Evolutionary conservation across 2,113 vertebrate species (phyloP).

Genomic region (Ptilorrhoa leucosticta): DNA sequence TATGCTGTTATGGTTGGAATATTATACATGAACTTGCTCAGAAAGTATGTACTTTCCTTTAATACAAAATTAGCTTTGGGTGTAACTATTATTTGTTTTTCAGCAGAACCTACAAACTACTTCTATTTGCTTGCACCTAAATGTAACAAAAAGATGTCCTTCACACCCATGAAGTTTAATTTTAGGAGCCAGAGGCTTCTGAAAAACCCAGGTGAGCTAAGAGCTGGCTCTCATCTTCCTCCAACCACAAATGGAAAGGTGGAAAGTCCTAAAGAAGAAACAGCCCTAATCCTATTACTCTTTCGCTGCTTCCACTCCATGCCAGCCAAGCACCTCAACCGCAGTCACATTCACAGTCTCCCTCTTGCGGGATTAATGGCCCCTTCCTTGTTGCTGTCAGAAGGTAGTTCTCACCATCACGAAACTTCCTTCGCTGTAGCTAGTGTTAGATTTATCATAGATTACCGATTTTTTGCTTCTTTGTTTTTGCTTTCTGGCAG

Average conservation of each 20-base stretch:
- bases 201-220: slow-evolving; percentile 35
- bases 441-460: neutral
- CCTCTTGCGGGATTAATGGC: neutral
- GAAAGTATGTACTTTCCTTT: neutral
- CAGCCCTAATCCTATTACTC: neutral
- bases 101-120: slow-evolving; percentile 21
- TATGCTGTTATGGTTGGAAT: neutral
- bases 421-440: neutral
- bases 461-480: neutral
- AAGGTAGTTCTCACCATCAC: neutral
- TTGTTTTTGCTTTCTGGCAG: slow-evolving; percentile 6
- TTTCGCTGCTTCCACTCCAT: neutral
- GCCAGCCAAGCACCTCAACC: neutral
- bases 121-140: slow-evolving; percentile 23
- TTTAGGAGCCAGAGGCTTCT: slow-evolving; percentile 19
- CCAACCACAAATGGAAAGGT: slow-evolving; percentile 34
- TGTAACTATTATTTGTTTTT: slow-evolving; percentile 50
- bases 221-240: neutral
- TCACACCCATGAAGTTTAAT: slow-evolving; percentile 50
- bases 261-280: slow-evolving; percentile 14
- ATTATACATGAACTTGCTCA: slow-evolving; percentile 1
- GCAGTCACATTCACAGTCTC: neutral
- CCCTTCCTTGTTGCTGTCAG: neutral
- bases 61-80: slow-evolving; percentile 49
- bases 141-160: slow-evolving; percentile 45